Evolutionary conservation across 2,888 invertebrate species (phyloP).

Genomic region (Hydrotaea cyrtoneurina): DNA sequence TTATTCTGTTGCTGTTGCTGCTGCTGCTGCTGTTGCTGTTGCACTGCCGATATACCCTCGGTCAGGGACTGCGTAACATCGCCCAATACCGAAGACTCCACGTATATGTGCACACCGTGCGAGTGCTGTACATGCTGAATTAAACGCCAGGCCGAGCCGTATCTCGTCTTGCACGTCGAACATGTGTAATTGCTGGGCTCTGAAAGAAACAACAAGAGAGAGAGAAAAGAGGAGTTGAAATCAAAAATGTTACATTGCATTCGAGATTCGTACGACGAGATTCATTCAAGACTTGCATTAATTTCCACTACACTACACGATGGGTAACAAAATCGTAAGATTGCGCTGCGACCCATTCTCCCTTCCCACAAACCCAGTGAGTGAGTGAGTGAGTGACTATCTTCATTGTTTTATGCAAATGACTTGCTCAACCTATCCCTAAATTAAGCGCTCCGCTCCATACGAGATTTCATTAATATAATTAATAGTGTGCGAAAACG

Average conservation of each 20-base stretch:
- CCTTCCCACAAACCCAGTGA: constrained; percentile 66
- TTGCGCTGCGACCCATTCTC: constrained; percentile 20
- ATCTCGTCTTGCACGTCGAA: constrained; percentile 94
- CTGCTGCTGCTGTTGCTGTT: constrained; percentile 69
- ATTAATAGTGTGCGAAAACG: constrained; percentile 69
- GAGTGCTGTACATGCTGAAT: constrained; percentile 97
- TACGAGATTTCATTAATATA: constrained; percentile 65
- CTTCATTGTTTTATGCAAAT: constrained; percentile 64
- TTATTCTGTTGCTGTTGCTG: constrained; percentile 70
- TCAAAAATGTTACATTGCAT: not conserved
- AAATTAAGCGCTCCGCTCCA: constrained; percentile 56
- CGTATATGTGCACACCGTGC: constrained; percentile 96
- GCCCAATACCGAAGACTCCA: constrained; percentile 82
- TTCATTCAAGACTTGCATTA: constrained; percentile 1
- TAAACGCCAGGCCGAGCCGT: constrained; percentile 96
- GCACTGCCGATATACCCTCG: constrained; percentile 65
- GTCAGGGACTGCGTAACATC: constrained; percentile 65
- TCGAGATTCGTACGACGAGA: not conserved
- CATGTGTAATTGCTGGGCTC: constrained; percentile 97
- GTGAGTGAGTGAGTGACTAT: constrained; percentile 30
- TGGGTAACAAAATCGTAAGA: not conserved
- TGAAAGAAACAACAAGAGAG: constrained; percentile 80
- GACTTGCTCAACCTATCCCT: constrained; percentile 64
- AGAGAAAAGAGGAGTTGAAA: not conserved
- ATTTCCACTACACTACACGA: not conserved